Conservation (phyloP, 2,113 vertebrate species). For the Hiodon alosoides region DNA sequence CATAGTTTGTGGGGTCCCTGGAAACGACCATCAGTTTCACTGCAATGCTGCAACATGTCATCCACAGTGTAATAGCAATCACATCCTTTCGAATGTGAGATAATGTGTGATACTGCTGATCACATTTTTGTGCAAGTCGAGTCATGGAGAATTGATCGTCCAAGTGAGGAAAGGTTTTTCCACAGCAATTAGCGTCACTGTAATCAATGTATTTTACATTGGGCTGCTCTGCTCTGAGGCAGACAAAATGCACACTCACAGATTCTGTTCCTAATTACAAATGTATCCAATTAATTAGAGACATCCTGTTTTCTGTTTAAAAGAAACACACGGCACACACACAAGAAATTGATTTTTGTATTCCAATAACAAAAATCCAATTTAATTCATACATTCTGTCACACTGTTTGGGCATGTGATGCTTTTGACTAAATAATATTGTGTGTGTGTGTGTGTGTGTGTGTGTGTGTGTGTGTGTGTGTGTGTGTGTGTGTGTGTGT, state of each 20-base stretch:
- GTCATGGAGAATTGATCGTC: constrained; percentile 7
- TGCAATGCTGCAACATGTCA: neutral
- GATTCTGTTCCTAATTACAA: constrained; percentile 11
- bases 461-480: constrained; percentile 16
- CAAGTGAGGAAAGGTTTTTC: constrained; percentile 11
- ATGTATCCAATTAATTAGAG: constrained; percentile 13
- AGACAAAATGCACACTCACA: neutral
- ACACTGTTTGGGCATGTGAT: neutral
- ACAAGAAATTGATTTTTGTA: neutral
- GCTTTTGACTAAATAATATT: neutral
- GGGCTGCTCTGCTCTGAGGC: constrained; percentile 1
- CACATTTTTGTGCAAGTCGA: neutral
- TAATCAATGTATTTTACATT: constrained; percentile 11
- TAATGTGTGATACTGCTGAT: neutral
- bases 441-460: constrained; percentile 11
- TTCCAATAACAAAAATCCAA: constrained; percentile 1
- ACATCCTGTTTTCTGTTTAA: neutral
- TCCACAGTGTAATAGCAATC: neutral
- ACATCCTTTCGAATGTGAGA: neutral
- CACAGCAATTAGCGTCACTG: constrained; percentile 12
- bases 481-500: neutral
- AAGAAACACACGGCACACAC: constrained; percentile 7
- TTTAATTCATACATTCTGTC: neutral
- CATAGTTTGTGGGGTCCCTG: neutral
- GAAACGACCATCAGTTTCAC: neutral